phyloP scores from a whole-genome alignment of 2,888 invertebrate genomes.

The Netelia melanura region DNA sequence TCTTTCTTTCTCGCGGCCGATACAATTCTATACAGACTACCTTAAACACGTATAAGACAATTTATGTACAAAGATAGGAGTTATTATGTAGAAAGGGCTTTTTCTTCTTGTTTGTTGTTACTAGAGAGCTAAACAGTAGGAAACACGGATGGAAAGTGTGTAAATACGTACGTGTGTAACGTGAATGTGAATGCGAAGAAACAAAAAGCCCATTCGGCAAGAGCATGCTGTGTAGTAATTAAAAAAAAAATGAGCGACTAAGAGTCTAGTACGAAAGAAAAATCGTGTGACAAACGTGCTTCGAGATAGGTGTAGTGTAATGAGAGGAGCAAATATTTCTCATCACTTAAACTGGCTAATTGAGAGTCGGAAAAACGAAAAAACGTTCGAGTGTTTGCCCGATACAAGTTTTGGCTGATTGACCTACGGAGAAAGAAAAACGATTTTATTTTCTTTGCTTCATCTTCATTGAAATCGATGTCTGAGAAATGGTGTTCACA shows the following conservation, averaged over 20 bases:
- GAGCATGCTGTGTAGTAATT: slow-evolving; percentile 30
- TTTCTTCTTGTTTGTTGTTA: slow-evolving; percentile 34
- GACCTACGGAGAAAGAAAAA: slow-evolving; percentile 37
- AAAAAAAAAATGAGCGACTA: slow-evolving; percentile 29
- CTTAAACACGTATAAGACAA: slow-evolving; percentile 63
- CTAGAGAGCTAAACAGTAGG: slow-evolving; percentile 64
- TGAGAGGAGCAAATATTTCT: slow-evolving; percentile 21
- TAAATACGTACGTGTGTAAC: slow-evolving; percentile 45
- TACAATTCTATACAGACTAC: slow-evolving; percentile 63
- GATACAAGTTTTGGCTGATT: neutral
- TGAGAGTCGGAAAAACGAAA: neutral
- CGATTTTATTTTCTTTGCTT: slow-evolving; percentile 37
- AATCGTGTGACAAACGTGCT: slow-evolving; percentile 26
- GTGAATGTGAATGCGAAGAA: slow-evolving; percentile 26
- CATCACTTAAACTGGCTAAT: neutral
- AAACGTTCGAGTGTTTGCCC: slow-evolving; percentile 7
- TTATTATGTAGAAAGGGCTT: slow-evolving; percentile 51
- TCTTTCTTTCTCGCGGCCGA: slow-evolving; percentile 49
- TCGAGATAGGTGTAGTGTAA: neutral
- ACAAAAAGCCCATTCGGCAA: slow-evolving; percentile 24
- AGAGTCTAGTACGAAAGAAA: slow-evolving; percentile 1
- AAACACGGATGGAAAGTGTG: slow-evolving; percentile 54
- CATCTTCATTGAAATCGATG: slow-evolving; percentile 83
- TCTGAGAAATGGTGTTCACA: slow-evolving; percentile 84
- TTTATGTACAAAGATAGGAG: slow-evolving; percentile 66